Evolutionary conservation across 2,797 vertebrate species (phyloP), one percentile per base, ranked within the genome.

Genomic region (Scomberomorus guttatus): DNA sequence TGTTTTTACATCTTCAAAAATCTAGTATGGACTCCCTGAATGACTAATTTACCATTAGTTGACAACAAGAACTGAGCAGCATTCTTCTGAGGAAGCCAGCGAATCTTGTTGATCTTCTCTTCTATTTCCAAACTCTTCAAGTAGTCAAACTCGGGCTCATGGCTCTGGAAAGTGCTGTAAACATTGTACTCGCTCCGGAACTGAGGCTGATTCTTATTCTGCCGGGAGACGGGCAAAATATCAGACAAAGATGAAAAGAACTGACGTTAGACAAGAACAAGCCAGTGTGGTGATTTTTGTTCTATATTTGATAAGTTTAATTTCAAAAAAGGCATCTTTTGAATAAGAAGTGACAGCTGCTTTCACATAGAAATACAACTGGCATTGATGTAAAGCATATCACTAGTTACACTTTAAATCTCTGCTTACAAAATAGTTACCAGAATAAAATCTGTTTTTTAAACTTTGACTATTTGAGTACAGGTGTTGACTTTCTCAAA

Each of bases 131-230:
- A 97, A 94, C 98, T 99, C 96, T 99, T 99, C 95, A 99, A 96
- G 96, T 99, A 99, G 96, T 99, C 98, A 75, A 99, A 99, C 92
- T 99, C 98, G 12, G 98, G 98, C 94, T 99, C 98, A 72, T 99
- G 98, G 95, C 98, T 99, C 97, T 99, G 98, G 95, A 99, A 99
- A 94, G 98, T 99, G 97, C 98, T 99, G 96, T 99, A 99, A 96
- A 99, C 98, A 94, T 98, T 99, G 93, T 99, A 99, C 93, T 99
- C 98, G 84, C 98, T 97, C 86, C 98, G 96, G 92, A 96, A 97
- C 95, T 97, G 98, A 86, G 97, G 96, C 90, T 94, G 97, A 88
- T 93, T 97, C 95, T 98, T 99, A 93, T 97, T 98, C 97, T 98
- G 95, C 13, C 5, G 14, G 22, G 59, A 77, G 25, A 5, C 34